A percentile compares a stretch with the other conserved stretches of the same genome.
phyloP scores from a whole-genome alignment of 2,888 invertebrate species.

The Napeogenes sylphis region DNA sequence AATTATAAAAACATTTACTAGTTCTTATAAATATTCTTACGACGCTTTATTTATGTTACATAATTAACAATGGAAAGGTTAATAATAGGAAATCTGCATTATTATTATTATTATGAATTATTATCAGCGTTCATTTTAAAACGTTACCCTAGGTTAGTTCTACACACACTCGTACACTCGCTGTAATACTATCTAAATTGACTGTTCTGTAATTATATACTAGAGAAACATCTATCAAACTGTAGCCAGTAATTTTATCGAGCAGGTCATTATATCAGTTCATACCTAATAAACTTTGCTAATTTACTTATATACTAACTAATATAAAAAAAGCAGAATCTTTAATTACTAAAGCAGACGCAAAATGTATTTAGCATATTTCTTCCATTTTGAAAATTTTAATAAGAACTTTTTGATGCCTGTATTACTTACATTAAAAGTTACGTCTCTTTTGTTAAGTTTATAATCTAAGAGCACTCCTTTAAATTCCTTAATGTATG shows the following conservation, averaged over 20 bases:
- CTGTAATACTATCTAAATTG: neutral
- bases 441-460: neutral
- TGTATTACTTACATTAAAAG: no score
- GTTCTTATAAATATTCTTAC: no score
- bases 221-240: neutral
- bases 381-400: neutral
- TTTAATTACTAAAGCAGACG: no score
- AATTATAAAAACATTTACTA: neutral
- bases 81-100: no score
- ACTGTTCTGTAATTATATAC: neutral
- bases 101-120: no score
- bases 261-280: neutral
- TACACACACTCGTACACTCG: neutral
- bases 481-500: conserved; percentile 1
- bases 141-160: conserved; percentile 1
- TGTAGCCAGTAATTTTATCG: neutral
- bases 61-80: no score
- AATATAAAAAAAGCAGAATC: neutral
- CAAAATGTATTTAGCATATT: no score
- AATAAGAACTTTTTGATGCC: no score
- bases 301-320: neutral
- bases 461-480: neutral
- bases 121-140: no score
- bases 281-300: neutral
- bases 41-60: no score